Evolutionary conservation across 2,113 vertebrate species (phyloP).

Genomic region (Mesoclemmys tuberculata): DNA sequence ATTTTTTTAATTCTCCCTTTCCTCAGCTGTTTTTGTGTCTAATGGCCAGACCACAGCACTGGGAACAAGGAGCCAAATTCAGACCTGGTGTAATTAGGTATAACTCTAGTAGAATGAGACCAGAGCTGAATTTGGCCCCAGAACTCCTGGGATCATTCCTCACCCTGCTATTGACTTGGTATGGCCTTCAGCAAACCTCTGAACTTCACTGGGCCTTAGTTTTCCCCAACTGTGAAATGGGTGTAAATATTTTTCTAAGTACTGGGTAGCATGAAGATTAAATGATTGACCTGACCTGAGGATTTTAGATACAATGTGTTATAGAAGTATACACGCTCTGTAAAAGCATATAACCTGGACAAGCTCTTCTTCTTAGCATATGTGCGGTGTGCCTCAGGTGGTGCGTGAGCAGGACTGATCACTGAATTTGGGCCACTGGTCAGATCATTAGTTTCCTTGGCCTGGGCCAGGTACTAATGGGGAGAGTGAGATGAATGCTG

Average conservation of each 20-base stretch:
- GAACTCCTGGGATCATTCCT: not conserved
- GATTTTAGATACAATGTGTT: not conserved
- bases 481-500: no score
- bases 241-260: not conserved
- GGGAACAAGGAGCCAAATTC: not conserved
- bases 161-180: not conserved
- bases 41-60: not conserved
- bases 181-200: not conserved
- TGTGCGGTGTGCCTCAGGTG: not conserved
- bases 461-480: no score
- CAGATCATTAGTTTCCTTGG: not conserved
- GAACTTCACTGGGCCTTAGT: not conserved
- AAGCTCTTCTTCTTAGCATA: not conserved
- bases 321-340: not conserved
- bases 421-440: not conserved
- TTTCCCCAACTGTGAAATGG: not conserved
- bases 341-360: not conserved
- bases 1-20: not conserved
- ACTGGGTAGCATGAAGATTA: not conserved
- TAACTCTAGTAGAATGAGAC: not conserved
- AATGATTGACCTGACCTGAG: not conserved
- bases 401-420: not conserved
- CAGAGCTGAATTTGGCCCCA: not conserved
- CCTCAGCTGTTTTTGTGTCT: not conserved
- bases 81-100: not conserved